These are phyloP conservation scores for Coracopsis vasa DNA, from an alignment of 2,113 vertebrate species.

Conservation along the genomic window DNA sequence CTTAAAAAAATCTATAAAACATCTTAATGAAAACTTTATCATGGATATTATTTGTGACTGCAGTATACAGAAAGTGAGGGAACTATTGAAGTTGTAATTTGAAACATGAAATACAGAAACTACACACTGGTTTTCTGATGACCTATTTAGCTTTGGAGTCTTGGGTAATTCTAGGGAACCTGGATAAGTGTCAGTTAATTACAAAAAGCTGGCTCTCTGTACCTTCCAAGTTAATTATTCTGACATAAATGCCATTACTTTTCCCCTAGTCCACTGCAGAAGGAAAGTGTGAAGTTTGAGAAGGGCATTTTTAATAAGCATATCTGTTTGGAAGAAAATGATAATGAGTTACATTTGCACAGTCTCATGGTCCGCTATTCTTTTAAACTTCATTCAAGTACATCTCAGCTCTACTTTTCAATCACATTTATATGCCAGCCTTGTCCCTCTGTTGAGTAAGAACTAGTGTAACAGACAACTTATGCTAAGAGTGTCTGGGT, in stretches of 20 bases:
- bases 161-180: constrained; percentile 27
- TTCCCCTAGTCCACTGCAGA: constrained; percentile 34
- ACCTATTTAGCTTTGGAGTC: constrained; percentile 59
- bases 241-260: constrained; percentile 56
- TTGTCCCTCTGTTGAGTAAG: not conserved
- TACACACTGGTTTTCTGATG: not conserved
- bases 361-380: not conserved
- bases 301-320: not conserved
- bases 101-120: not conserved
- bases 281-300: constrained; percentile 43
- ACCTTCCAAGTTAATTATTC: constrained; percentile 63
- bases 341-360: not conserved
- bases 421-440: constrained; percentile 4
- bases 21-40: not conserved
- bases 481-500: not conserved
- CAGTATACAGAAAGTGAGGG: not conserved
- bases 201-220: constrained; percentile 11
- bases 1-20: not conserved
- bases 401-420: not conserved
- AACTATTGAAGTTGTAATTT: not conserved
- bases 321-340: not conserved
- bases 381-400: not conserved
- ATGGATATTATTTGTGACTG: not conserved
- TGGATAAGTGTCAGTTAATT: constrained; percentile 63
- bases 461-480: not conserved